A percentile compares a stretch with the other conserved stretches of the same genome.
Evolutionary conservation across 1,140 invertebrate species (phyloP).

Genomic region (Drosophila paulistorum): DNA sequence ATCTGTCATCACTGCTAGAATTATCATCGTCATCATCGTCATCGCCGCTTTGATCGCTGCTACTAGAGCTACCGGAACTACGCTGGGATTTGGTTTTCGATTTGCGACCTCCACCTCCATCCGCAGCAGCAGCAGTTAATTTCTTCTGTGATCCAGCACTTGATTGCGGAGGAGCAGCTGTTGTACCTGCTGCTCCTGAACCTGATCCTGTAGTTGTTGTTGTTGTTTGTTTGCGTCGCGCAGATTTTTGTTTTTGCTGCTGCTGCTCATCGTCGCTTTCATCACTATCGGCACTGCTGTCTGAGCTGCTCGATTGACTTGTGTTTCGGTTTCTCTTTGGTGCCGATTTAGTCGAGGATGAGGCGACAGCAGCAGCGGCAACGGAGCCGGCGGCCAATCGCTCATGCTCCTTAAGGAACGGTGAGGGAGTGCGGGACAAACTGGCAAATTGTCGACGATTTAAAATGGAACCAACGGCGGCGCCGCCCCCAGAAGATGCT

Average conservation of each 20-base stretch:
- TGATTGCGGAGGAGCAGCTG: neutral
- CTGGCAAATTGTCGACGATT: constrained; percentile 83
- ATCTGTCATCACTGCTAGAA: constrained; percentile 64
- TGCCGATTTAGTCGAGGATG: constrained; percentile 67
- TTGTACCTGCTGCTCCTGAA: constrained; percentile 3
- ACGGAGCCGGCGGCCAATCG: constrained; percentile 56
- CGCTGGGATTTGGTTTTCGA: constrained; percentile 66
- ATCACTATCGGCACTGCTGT: constrained; percentile 75
- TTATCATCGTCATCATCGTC: constrained; percentile 39
- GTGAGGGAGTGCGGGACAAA: constrained; percentile 90
- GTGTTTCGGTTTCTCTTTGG: constrained; percentile 82
- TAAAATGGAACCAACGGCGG: neutral
- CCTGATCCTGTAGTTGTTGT: constrained; percentile 13
- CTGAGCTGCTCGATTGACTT: constrained; percentile 82
- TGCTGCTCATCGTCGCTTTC: constrained; percentile 64
- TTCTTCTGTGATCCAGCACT: constrained; percentile 22
- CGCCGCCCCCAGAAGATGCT: neutral
- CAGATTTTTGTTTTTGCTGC: neutral
- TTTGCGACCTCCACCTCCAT: constrained; percentile 28
- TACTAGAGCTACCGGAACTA: constrained; percentile 65
- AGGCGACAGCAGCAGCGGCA: neutral
- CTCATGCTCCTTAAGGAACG: constrained; percentile 90
- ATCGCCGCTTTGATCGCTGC: constrained; percentile 78
- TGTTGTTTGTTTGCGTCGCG: constrained; percentile 32
- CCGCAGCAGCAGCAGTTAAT: constrained; percentile 8